A percentile compares a stretch with the other conserved stretches of the same genome.
Conservation (phyloP, 64 coral and sea anemone genomes). For the Anthopleura sola region DNA sequence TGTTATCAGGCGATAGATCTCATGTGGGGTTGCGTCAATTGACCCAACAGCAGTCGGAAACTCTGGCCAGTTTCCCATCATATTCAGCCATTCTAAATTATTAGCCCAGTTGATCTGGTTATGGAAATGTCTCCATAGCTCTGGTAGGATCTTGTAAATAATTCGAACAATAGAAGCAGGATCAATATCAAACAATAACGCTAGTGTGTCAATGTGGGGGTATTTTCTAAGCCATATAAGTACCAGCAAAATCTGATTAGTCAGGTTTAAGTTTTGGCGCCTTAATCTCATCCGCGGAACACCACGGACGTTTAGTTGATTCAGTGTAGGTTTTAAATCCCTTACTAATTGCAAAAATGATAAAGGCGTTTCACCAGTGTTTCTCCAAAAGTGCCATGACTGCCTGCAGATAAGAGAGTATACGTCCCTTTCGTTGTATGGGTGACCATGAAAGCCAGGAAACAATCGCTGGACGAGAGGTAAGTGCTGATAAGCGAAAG, state of each 20-base stretch:
- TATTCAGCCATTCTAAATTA: not conserved
- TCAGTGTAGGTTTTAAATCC: not conserved
- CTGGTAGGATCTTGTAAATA: slow-evolving; percentile 6
- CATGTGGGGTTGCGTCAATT: not conserved
- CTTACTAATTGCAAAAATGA: not conserved
- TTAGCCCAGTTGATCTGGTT: no score
- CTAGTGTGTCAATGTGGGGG: not conserved
- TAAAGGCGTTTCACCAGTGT: not conserved
- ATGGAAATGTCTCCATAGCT: not conserved
- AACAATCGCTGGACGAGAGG: not conserved
- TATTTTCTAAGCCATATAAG: slow-evolving; percentile 15
- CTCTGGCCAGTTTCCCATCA: slow-evolving; percentile 22
- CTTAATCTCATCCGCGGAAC: not conserved
- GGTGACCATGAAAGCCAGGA: not conserved
- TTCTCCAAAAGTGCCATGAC: not conserved
- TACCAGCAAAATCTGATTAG: not conserved
- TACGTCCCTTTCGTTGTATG: not conserved
- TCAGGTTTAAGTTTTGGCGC: not conserved
- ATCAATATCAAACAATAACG: slow-evolving; percentile 19
- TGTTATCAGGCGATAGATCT: not conserved
- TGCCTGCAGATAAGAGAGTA: not conserved
- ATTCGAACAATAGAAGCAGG: not conserved
- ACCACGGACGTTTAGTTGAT: not conserved
- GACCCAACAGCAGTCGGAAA: not conserved
- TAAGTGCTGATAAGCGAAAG: not conserved